Evolutionary conservation across 1,140 invertebrate genomes (phyloP), one percentile per base, ranked within the genome.

Genomic region (Drosophila rhopaloa): DNA sequence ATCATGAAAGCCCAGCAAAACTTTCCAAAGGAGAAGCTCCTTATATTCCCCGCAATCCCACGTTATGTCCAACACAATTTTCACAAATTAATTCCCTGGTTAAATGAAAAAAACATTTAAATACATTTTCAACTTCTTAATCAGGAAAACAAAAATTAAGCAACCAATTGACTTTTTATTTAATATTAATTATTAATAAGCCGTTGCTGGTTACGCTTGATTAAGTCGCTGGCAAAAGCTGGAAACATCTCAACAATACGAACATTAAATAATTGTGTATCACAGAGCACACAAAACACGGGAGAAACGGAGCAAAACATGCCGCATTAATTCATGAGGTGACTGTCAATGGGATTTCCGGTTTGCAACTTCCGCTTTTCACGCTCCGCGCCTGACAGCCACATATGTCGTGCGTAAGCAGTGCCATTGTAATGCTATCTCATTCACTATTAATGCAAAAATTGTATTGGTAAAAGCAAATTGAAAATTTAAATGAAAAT

Each of bases 321-420:
- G 81, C 65, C 62, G 79, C 79, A 88, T 86, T 86, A 88, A 83
- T 86, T 83, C 83, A 88, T 79, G 76, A 83, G 72, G 71, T 70
- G 72, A 55, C 81, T 83, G 76, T 86, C 81, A 79, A 88, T 83
- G 76, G 79, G 76, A 76, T 88, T 83, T 88, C 83, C 83, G 83
- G 83, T 70, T 88, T 65, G 67, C 66, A 58, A 81, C 77, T 81
- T 85, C 81, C 81, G 81, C 63, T 81, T 85, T 75, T 78, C 77
- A 70, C 81, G 81, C 82, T 74, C 60, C 77, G 48, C 55, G 53
- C 59, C 40, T 43, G 67, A 66, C 73, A 59, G 43, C 6, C 74
- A 67, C 60, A 16, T 37, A 65, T 53, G 27, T 37, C 35, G 37
- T 16, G 51, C 43, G 37, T 43, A 65, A 27, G 16, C 58, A 58